phyloP scores from a whole-genome alignment of 1,140 invertebrate genomes.

The Stegodyphus mimosarum region DNA sequence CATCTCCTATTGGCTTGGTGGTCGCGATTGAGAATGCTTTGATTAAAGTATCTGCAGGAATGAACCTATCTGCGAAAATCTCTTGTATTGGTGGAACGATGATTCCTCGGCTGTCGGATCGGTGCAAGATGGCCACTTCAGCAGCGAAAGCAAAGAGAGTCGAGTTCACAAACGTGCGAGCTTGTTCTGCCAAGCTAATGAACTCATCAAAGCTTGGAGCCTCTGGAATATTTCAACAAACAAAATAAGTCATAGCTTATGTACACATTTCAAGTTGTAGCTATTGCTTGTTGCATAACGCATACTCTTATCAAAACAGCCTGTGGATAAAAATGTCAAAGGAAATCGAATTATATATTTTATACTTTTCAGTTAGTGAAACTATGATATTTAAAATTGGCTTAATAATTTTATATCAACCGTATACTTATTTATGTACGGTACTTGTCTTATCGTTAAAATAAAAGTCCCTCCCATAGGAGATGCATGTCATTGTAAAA shows the following conservation, averaged over 20 bases:
- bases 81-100: conserved; percentile 78
- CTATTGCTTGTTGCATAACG: background rate
- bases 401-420: too few species aligned
- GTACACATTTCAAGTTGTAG: background rate
- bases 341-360: too few species aligned
- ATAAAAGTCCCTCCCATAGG: too few species aligned
- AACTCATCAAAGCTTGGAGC: conserved; percentile 67
- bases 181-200: conserved; percentile 76
- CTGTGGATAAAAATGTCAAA: too few species aligned
- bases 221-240: background rate
- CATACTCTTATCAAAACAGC: too few species aligned
- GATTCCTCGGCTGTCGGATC: conserved; percentile 71
- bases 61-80: conserved; percentile 72
- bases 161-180: conserved; percentile 74
- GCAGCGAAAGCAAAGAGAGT: conserved; percentile 76
- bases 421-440: too few species aligned
- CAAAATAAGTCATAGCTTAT: background rate
- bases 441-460: too few species aligned
- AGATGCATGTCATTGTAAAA: too few species aligned
- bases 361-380: too few species aligned
- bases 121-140: conserved; percentile 73
- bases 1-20: conserved; percentile 64
- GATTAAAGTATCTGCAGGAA: conserved; percentile 70
- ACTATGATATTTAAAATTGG: too few species aligned
- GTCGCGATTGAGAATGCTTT: conserved; percentile 66